A percentile compares a stretch with the other conserved stretches of the same genome.
Evolutionary conservation across 2,797 vertebrate genomes (phyloP).

Genomic region (Tokudaia tokunoshimensis): DNA sequence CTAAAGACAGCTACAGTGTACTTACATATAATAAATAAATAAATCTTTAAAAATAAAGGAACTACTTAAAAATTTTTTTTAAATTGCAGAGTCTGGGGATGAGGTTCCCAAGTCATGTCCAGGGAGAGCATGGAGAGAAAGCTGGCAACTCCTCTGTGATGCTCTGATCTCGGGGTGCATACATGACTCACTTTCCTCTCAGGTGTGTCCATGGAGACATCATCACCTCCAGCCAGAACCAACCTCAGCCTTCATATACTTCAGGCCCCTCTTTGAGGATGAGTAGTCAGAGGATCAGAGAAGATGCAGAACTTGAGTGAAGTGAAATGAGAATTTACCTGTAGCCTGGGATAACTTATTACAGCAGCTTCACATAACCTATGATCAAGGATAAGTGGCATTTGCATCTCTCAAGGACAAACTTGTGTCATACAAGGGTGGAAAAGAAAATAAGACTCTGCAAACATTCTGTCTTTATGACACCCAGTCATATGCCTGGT

Average conservation of each 20-base stretch:
- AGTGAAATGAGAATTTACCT: background rate
- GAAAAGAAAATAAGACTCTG: conserved; percentile 58
- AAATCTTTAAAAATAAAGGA: too few species aligned
- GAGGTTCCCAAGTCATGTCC: background rate
- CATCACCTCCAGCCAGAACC: background rate
- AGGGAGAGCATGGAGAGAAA: too few species aligned
- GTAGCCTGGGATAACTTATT: background rate
- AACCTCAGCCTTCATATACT: background rate
- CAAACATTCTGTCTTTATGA: conserved; percentile 57
- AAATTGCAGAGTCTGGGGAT: background rate
- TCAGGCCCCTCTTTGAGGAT: background rate
- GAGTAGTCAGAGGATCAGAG: background rate
- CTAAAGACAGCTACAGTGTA: too few species aligned
- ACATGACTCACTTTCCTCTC: background rate
- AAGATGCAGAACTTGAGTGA: background rate
- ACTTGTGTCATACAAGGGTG: background rate
- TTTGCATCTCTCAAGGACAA: conserved; percentile 43
- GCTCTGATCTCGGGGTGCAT: background rate
- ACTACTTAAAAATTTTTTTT: background rate
- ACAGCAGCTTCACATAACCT: background rate
- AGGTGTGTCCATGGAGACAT: background rate
- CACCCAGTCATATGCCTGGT: background rate
- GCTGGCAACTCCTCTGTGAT: background rate
- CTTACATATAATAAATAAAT: too few species aligned
- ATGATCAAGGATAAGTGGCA: background rate